A percentile compares a stretch with the other conserved stretches of the same genome.
phyloP scores from a whole-genome alignment of 37 sponge, comb jelly and placozoan species.

The Amphimedon queenslandica region DNA sequence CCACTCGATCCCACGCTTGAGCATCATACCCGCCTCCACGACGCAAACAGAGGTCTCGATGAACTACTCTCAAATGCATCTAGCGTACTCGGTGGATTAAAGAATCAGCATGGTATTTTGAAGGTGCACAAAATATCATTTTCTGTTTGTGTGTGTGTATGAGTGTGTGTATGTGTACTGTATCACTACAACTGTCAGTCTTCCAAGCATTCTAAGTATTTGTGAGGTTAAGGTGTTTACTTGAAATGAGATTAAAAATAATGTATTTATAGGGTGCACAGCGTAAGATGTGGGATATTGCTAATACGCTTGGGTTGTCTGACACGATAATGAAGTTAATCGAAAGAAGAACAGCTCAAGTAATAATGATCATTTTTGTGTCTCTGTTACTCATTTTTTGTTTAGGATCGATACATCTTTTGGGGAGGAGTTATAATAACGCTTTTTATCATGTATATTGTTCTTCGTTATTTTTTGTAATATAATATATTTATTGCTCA shows the following conservation, averaged over 20 bases:
- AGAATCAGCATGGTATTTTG: conserved; percentile 29
- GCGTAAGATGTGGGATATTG: conserved; percentile 44
- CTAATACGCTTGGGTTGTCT: conserved; percentile 68
- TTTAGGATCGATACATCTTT: conserved; percentile 69
- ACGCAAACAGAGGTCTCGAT: conserved; percentile 41
- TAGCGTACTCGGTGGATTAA: conserved; percentile 17
- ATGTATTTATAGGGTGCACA: conserved; percentile 48
- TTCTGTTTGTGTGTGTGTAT: conserved; percentile 6
- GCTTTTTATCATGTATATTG: conserved; percentile 30
- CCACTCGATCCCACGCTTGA: conserved; percentile 37
- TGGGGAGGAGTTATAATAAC: conserved; percentile 51
- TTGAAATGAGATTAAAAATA: no score
- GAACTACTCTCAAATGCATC: conserved; percentile 24
- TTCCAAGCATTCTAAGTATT: no score
- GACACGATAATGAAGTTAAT: conserved; percentile 85
- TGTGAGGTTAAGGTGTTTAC: no score
- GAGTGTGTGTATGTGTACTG: conserved; percentile 9
- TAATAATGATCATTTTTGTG: conserved; percentile 5
- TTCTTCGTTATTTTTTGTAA: conserved; percentile 42
- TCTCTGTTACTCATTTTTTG: not conserved
- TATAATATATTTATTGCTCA: no score
- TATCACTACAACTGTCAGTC: no score
- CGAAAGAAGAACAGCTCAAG: conserved; percentile 64
- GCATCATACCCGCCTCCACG: conserved; percentile 18
- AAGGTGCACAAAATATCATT: conserved; percentile 28